Percentiles rank a stretch among this genome's conserved stretches.
These are phyloP conservation scores for Pongo pygmaeus DNA, from an alignment of 2,113 vertebrate genomes.

Conservation along the genomic window DNA sequence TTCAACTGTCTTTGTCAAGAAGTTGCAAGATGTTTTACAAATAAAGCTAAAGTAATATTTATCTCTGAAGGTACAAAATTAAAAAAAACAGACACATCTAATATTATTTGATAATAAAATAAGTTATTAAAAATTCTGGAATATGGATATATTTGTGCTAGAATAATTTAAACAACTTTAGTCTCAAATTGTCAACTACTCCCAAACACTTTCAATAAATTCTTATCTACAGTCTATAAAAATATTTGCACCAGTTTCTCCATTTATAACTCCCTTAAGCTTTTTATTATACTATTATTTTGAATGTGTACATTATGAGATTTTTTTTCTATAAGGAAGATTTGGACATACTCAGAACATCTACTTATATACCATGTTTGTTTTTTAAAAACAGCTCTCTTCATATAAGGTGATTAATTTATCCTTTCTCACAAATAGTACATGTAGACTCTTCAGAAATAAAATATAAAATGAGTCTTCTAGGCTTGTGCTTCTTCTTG, in stretches of 20 bases:
- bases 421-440: background rate
- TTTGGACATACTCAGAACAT: background rate
- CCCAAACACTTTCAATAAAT: slow-evolving; percentile 7
- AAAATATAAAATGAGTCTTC: background rate
- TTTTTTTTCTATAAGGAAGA: background rate
- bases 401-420: background rate
- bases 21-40: background rate
- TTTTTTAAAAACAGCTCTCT: background rate
- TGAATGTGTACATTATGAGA: background rate
- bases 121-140: background rate
- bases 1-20: slow-evolving; percentile 33
- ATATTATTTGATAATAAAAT: background rate
- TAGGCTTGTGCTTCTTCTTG: background rate
- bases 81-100: background rate
- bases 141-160: background rate
- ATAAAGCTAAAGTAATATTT: background rate
- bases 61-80: background rate
- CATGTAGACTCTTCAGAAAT: background rate
- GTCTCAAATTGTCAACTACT: background rate
- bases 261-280: background rate
- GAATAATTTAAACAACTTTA: slow-evolving; percentile 17
- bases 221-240: background rate
- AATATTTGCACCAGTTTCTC: background rate
- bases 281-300: background rate
- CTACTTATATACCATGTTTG: background rate